phyloP scores from a whole-genome alignment of 2,113 vertebrate species.

The Crotophaga sulcirostris region DNA sequence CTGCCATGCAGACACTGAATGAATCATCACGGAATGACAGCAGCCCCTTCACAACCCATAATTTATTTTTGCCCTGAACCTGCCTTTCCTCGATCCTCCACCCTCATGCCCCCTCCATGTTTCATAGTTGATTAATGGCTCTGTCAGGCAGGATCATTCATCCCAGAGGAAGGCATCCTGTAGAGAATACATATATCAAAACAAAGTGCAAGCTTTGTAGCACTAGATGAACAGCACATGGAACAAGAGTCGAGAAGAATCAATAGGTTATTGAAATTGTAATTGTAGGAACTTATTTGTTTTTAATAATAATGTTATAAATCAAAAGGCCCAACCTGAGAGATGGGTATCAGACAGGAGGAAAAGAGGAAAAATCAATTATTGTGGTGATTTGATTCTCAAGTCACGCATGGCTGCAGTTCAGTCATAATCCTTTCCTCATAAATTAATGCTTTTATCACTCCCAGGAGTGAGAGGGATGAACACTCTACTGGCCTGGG shows the following conservation, averaged over 20 bases:
- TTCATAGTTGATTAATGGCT: background rate
- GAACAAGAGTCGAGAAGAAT: background rate
- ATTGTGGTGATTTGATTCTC: background rate
- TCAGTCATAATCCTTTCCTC: constrained; percentile 3
- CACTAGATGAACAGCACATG: background rate
- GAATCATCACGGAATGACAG: background rate
- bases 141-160: background rate
- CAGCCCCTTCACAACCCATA: background rate
- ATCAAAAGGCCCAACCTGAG: background rate
- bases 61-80: background rate
- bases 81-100: background rate
- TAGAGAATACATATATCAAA: background rate
- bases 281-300: constrained; percentile 44
- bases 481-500: background rate
- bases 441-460: constrained; percentile 11
- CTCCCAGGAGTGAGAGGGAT: background rate
- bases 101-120: background rate
- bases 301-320: constrained; percentile 28
- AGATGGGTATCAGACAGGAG: background rate
- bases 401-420: background rate
- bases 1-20: background rate
- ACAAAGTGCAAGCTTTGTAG: background rate
- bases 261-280: constrained; percentile 43
- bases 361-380: constrained; percentile 13
- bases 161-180: background rate